These are phyloP conservation scores for Muntiacus reevesi DNA, from an alignment of 2,113 vertebrate species.

Conservation along the genomic window DNA sequence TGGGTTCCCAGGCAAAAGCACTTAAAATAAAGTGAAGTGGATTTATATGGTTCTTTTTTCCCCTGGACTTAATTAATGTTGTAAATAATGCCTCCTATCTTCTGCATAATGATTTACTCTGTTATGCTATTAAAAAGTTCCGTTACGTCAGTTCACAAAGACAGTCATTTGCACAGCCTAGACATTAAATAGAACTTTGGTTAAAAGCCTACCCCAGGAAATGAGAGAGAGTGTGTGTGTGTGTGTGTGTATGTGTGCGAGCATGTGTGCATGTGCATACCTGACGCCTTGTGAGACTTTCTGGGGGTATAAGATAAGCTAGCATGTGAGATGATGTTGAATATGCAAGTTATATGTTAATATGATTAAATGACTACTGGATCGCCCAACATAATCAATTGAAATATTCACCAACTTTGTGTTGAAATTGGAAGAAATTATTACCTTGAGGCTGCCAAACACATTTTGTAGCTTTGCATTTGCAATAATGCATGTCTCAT, in stretches of 20 bases:
- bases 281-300: slow-evolving; percentile 26
- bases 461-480: slow-evolving; percentile 61
- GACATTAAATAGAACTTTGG: not conserved
- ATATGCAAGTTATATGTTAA: slow-evolving; percentile 73
- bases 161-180: not conserved
- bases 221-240: not conserved
- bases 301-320: slow-evolving; percentile 51
- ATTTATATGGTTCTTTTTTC: not conserved
- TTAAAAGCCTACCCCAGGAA: slow-evolving; percentile 22
- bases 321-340: slow-evolving; percentile 55
- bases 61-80: slow-evolving; percentile 19
- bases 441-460: slow-evolving; percentile 71
- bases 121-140: slow-evolving; percentile 43
- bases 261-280: rapidly evolving
- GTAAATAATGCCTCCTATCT: slow-evolving; percentile 27
- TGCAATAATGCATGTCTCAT: slow-evolving; percentile 60
- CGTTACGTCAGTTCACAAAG: slow-evolving; percentile 27
- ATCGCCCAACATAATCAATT: slow-evolving; percentile 62
- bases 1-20: not conserved
- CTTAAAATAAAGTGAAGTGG: not conserved
- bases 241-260: not conserved
- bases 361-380: slow-evolving; percentile 70
- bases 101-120: slow-evolving; percentile 23
- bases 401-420: slow-evolving; percentile 71
- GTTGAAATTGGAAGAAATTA: slow-evolving; percentile 69